A percentile compares a stretch with the other conserved stretches of the same genome.
Conservation (phyloP, 2,888 invertebrate genomes). For the Pycnomerus fuliginosus region DNA sequence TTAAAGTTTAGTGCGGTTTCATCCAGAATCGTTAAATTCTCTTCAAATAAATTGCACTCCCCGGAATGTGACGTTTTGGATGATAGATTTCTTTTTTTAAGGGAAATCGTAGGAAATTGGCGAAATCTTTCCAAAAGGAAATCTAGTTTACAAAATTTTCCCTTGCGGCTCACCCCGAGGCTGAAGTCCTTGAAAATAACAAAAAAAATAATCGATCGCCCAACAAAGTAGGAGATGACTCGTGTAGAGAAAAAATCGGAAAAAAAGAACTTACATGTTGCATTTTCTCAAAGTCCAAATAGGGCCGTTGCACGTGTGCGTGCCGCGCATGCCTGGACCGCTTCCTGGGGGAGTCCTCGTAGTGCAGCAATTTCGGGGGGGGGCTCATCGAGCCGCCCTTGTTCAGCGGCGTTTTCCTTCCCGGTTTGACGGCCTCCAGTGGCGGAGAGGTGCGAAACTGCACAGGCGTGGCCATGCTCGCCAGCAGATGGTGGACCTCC, state of each 20-base stretch:
- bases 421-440: constrained; percentile 82
- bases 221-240: too few species aligned
- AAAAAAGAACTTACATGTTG: constrained; percentile 74
- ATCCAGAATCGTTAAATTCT: too few species aligned
- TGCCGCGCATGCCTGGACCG: constrained; percentile 63
- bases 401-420: constrained; percentile 47
- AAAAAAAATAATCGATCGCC: not conserved
- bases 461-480: constrained; percentile 74
- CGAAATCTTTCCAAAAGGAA: too few species aligned
- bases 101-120: too few species aligned
- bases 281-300: constrained; percentile 96
- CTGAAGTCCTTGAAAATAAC: not conserved
- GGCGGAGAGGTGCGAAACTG: constrained; percentile 91
- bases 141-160: too few species aligned
- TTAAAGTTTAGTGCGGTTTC: too few species aligned
- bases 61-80: too few species aligned
- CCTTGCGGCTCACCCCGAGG: too few species aligned
- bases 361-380: constrained; percentile 56
- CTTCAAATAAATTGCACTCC: too few species aligned
- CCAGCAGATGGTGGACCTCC: constrained; percentile 66
- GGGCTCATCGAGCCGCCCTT: constrained; percentile 54
- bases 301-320: constrained; percentile 76
- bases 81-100: too few species aligned
- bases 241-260: too few species aligned
- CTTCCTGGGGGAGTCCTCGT: constrained; percentile 61